Evolutionary conservation across 2,888 invertebrate genomes (phyloP).

Genomic region (Drosophila paramelanica): DNA sequence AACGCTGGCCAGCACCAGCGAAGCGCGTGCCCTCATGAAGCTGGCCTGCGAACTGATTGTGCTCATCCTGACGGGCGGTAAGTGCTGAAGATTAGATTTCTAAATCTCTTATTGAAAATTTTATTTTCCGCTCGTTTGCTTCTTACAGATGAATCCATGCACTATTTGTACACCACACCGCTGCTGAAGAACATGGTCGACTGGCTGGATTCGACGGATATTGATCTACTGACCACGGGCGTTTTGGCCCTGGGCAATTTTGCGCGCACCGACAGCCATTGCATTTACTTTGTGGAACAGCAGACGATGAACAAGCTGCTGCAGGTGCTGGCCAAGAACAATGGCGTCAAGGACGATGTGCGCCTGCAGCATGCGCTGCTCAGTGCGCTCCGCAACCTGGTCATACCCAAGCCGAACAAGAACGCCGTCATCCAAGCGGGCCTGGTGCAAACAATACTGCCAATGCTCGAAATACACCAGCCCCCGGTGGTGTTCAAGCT

Average conservation of each 20-base stretch:
- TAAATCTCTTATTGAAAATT: no score
- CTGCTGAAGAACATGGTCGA: conserved; percentile 89
- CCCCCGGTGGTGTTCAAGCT: conserved; percentile 94
- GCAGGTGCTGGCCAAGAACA: conserved; percentile 86
- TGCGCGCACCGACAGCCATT: conserved; percentile 93
- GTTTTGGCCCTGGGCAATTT: conserved; percentile 95
- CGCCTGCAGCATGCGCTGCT: conserved; percentile 85
- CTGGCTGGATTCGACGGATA: conserved; percentile 91
- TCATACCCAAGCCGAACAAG: conserved; percentile 91
- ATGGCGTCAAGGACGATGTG: conserved; percentile 87
- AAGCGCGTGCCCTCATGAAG: conserved; percentile 89
- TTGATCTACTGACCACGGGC: conserved; percentile 92
- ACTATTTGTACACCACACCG: conserved; percentile 90
- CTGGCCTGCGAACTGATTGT: conserved; percentile 94
- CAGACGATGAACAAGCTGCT: conserved; percentile 91
- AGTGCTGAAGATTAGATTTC: conserved; percentile 20
- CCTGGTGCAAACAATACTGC: conserved; percentile 90
- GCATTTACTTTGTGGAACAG: conserved; percentile 92
- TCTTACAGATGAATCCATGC: conserved; percentile 93
- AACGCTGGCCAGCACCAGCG: conserved; percentile 88
- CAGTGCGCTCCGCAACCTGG: conserved; percentile 92
- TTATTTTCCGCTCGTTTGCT: background rate
- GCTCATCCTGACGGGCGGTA: conserved; percentile 94
- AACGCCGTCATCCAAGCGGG: conserved; percentile 89
- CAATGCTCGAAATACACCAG: conserved; percentile 89